Evolutionary conservation across 2,113 vertebrate genomes (phyloP).

Genomic region (Felis catus): F.catus_Fca126_mat1.0 CM031420.1:88707001-88707500

Average conservation of each 20-base stretch:
- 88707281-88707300: background rate
- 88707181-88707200: background rate
- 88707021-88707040: background rate
- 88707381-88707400: background rate
- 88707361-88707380: constrained; percentile 20
- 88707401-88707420: constrained; percentile 4
- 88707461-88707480: background rate
- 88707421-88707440: background rate
- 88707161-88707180: background rate
- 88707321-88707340: background rate
- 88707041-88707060: background rate
- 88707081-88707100: background rate
- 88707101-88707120: background rate
- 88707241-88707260: background rate
- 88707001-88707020: background rate
- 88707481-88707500: background rate
- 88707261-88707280: background rate
- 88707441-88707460: background rate
- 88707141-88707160: background rate
- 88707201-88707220: background rate
- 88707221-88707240: background rate
- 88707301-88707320: background rate
- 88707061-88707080: background rate
- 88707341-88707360: constrained; percentile 2
- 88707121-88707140: background rate